Evolutionary conservation across 1,140 invertebrate species (phyloP), one percentile per base, ranked within the genome.

Genomic region (Heterodera schachtii): DNA sequence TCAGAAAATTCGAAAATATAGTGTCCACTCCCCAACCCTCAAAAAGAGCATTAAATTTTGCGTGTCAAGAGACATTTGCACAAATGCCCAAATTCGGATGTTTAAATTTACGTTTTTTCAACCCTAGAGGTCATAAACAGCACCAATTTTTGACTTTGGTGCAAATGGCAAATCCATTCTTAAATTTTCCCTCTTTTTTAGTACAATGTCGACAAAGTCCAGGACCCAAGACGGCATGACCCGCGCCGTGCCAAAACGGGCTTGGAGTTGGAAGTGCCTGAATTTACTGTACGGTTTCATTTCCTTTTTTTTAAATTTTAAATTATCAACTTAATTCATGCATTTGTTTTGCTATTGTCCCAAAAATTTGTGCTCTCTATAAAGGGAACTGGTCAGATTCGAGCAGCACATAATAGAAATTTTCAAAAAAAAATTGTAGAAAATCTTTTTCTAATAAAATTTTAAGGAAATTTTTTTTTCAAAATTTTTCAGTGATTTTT

Each of bases 221-320:
- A 46, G n/a, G 80, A 81, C 16, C 80, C 80, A 31, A 21, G 80
- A n/a, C 77, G 77, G 16, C 77, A 47, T 78, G 80, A 81, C 49
- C 71, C 75, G 21, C 21, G 73, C 3, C 64, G 67, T 44, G 73
- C 67, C 43, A 69, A 81, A 67, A 41, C 13, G n/a, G 66, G 19
- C 6, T 47, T 41, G 31, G 80, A 81, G 13, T 43, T 81, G 9
- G 52, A 71, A 64, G 74, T 81, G 21, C 80, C 80, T 13, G 44
- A 78, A 5, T 81, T 81, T 76, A 46, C 70, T 75, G 80, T 81
- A 67, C 21, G 73, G 46, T 5, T 75, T 44, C 4, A 11, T 6
- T 9, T 46, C 0, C 3, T 13, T 66, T 49, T 49, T n/a, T 11
- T 0, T 1, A 19, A 16, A 9, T 7, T 16, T 69, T 69, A 69